Evolutionary conservation across 2,113 vertebrate species (phyloP), one percentile per base, ranked within the genome.

Genomic region (Chaetura pelagica): DNA sequence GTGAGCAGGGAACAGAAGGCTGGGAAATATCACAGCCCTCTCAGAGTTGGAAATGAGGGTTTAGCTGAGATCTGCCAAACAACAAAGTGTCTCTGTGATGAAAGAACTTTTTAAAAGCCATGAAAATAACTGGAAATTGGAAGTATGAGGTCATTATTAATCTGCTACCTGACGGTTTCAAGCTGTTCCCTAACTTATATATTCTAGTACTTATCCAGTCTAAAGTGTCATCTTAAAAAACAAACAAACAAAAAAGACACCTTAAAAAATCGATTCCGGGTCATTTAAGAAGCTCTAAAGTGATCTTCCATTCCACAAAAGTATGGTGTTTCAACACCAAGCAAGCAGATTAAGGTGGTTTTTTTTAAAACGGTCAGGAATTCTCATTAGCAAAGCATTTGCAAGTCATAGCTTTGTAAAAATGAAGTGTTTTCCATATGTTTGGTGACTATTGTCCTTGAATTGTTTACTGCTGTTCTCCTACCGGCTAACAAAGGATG

Each of bases 351-450:
- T 40, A 27, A 35, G 20, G 18, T 48, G n/a, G n/a, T 19, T 3
- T 59, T 67, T 71, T 89, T 89, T 32, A 10, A 57, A 67, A 6
- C 0, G 0, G 61, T 68, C 74, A 76, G 81, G 81, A 94, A 91
- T 85, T 95, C 49, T 66, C 61, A 2, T 96, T 78, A 94, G 35
- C 74, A 46, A 89, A 87, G 29, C 19, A 66, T 84, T 78, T 94
- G 58, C 59, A 52, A 42, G 66, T 8, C 16, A 35, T 61, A 30
- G 6, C 64, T 87, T 38, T 32, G 69, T 64, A 30, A 61, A 89
- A 92, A 38, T 89, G 63, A 87, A 90, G 66, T 72, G 66, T 89
- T 94, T 90, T 87, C 94, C 87, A 61, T 90, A 73, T 94, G 89
- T 78, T 40, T 78, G 11, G 69, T 76, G 66, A 64, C 84, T 78